These are phyloP conservation scores for Platalea minor DNA, from an alignment of 2,797 vertebrate genomes.

Conservation along the genomic window DNA sequence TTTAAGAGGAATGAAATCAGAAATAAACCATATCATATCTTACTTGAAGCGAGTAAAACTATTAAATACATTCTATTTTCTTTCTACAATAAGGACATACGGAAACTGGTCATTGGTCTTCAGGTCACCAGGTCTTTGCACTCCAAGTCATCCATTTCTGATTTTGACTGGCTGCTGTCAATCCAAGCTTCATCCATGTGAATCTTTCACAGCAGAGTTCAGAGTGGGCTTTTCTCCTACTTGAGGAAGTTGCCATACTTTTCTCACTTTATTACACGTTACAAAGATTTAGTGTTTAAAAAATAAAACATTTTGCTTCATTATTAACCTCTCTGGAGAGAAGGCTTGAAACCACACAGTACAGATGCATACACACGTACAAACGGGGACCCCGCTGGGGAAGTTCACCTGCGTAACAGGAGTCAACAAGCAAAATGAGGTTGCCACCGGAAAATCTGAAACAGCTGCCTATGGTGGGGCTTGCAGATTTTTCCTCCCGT, in stretches of 20 bases:
- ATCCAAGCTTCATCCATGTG: not conserved
- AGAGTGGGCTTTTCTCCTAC: not conserved
- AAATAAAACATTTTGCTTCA: not conserved
- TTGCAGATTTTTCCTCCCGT: not conserved
- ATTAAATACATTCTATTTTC: conserved; percentile 16
- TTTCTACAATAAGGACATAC: not conserved
- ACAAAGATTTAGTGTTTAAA: not conserved
- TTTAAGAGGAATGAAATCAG: conserved; percentile 41
- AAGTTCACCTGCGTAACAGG: not conserved
- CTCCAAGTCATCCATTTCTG: not conserved
- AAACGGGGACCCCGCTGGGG: not conserved
- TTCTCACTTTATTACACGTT: not conserved
- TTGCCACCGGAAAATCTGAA: not conserved
- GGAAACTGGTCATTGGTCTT: not conserved
- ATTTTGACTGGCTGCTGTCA: not conserved
- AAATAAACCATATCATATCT: not conserved
- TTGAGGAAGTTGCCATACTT: not conserved
- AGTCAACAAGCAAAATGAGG: not conserved
- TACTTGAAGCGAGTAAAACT: not conserved
- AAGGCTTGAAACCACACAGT: not conserved
- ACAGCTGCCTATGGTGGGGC: not conserved
- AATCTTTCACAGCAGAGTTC: conserved; percentile 14
- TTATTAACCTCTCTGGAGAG: not conserved
- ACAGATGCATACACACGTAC: not conserved
- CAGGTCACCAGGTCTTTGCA: not conserved